Percentiles rank a stretch among this genome's conserved stretches.
phyloP scores from a whole-genome alignment of 2,113 vertebrate species.

The Mionectes macconnelli region DNA sequence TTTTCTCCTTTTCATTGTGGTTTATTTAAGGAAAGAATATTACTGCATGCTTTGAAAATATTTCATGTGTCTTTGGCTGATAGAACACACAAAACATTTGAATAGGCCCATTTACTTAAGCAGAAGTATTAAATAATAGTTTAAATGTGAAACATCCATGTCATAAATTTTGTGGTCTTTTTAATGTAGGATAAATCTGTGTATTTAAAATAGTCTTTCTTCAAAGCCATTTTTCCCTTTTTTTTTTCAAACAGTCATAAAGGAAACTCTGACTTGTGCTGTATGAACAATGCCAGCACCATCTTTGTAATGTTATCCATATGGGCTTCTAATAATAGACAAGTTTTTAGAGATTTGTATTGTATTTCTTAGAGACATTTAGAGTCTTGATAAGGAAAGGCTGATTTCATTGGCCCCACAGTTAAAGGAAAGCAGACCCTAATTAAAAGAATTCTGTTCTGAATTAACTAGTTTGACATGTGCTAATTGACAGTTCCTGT shows the following conservation, averaged over 20 bases:
- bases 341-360: slow-evolving; percentile 76
- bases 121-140: slow-evolving; percentile 77
- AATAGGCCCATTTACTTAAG: slow-evolving; percentile 77
- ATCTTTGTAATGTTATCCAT: slow-evolving; percentile 93
- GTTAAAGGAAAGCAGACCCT: slow-evolving; percentile 81
- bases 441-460: slow-evolving; percentile 86
- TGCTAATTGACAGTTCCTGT: slow-evolving; percentile 87
- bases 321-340: slow-evolving; percentile 85
- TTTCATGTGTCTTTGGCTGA: slow-evolving; percentile 73
- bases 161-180: slow-evolving; percentile 75
- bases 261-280: slow-evolving; percentile 73
- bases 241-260: slow-evolving; percentile 62
- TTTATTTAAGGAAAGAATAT: slow-evolving; percentile 71
- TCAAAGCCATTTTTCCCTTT: slow-evolving; percentile 63
- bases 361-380: slow-evolving; percentile 81
- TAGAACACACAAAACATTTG: slow-evolving; percentile 75
- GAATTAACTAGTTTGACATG: slow-evolving; percentile 86
- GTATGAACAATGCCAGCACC: slow-evolving; percentile 78
- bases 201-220: slow-evolving; percentile 77
- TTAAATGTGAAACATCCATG: slow-evolving; percentile 76
- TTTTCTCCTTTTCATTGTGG: slow-evolving; percentile 74
- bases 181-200: slow-evolving; percentile 74
- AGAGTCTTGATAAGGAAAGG: slow-evolving; percentile 78
- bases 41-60: slow-evolving; percentile 67
- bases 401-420: slow-evolving; percentile 77